A percentile compares a stretch with the other conserved stretches of the same genome.
phyloP scores from a whole-genome alignment of 2,113 vertebrate species.

The Solea senegalensis region DNA sequence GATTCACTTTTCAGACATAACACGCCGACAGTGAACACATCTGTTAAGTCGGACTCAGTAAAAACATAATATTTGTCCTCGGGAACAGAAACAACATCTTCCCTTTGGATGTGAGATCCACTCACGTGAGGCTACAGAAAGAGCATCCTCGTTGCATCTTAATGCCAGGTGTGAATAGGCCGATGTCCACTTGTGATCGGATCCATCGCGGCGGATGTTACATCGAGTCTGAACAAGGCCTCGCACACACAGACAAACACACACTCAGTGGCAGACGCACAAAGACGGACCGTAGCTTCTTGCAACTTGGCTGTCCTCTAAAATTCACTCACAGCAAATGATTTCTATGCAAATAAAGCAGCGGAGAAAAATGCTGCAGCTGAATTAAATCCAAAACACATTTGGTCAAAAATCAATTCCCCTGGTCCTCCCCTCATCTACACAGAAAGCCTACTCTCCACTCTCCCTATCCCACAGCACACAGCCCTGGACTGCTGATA shows the following conservation, averaged over 20 bases:
- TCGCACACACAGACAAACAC: neutral
- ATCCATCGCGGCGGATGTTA: too few relatives aligned
- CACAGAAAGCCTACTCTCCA: constrained; percentile 54
- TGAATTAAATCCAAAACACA: constrained; percentile 84
- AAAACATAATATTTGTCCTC: too few relatives aligned
- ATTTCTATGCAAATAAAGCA: constrained; percentile 87
- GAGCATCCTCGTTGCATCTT: too few relatives aligned
- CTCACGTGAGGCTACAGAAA: too few relatives aligned
- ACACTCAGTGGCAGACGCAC: constrained; percentile 12
- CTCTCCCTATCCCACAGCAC: constrained; percentile 62
- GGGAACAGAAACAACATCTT: too few relatives aligned
- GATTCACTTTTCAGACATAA: too few relatives aligned
- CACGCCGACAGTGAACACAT: too few relatives aligned
- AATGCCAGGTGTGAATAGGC: too few relatives aligned
- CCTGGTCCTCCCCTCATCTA: constrained; percentile 47
- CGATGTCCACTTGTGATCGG: too few relatives aligned
- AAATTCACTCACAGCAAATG: constrained; percentile 85
- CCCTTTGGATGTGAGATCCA: too few relatives aligned
- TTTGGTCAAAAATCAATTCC: constrained; percentile 90
- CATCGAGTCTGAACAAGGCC: too few relatives aligned
- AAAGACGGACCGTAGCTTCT: constrained; percentile 19
- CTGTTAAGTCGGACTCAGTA: too few relatives aligned
- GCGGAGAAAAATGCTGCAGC: constrained; percentile 71
- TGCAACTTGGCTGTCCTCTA: constrained; percentile 69
- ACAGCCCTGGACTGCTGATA: constrained; percentile 74